phyloP scores from a whole-genome alignment of 2,888 invertebrate genomes.

The Tenodera sinensis region DNA sequence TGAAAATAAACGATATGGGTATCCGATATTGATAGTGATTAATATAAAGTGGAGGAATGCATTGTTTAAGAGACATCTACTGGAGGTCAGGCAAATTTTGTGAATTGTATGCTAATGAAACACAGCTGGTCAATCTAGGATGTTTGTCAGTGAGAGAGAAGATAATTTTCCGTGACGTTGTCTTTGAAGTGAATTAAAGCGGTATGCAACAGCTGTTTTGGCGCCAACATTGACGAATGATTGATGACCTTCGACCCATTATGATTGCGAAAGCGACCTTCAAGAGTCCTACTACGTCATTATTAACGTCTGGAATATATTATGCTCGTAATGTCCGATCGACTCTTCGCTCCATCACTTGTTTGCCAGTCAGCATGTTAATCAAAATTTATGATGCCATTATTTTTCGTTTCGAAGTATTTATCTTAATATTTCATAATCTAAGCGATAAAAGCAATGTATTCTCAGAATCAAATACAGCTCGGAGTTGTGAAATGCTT shows the following conservation, averaged over 20 bases:
- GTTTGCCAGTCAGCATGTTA: not conserved
- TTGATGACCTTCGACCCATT: not conserved
- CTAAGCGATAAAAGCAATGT: not conserved
- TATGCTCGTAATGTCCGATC: not conserved
- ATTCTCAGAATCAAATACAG: not conserved
- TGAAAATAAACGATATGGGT: too few relatives aligned
- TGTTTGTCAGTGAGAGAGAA: not conserved
- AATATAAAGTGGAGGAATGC: too few relatives aligned
- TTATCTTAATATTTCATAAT: not conserved
- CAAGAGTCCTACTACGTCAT: not conserved
- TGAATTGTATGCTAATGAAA: not conserved
- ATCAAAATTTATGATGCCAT: not conserved
- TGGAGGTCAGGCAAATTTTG: too few relatives aligned
- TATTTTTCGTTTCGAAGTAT: not conserved
- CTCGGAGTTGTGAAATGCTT: not conserved
- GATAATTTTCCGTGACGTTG: not conserved
- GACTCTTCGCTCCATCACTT: not conserved
- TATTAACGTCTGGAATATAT: not conserved
- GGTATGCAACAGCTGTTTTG: not conserved
- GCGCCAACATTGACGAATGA: not conserved
- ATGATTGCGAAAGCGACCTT: not conserved
- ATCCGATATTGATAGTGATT: too few relatives aligned
- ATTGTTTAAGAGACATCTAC: too few relatives aligned
- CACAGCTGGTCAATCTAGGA: not conserved
- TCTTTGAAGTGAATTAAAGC: not conserved